A percentile compares a stretch with the other conserved stretches of the same genome.
Evolutionary conservation across 1,140 invertebrate species (phyloP).

Genomic region (Apis dorsata): DNA sequence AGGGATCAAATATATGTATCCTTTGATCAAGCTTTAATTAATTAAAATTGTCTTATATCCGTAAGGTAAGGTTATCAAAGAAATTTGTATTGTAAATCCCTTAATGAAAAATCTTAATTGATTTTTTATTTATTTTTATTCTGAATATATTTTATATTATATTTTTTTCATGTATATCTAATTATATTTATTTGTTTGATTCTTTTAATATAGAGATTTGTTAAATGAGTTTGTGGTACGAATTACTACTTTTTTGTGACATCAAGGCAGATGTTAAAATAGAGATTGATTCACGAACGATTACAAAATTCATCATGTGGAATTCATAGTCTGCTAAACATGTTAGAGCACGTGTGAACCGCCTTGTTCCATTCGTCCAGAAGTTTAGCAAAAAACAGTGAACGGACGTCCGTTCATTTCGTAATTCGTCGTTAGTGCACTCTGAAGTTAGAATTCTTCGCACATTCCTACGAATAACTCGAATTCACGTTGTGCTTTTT

Average conservation of each 20-base stretch:
- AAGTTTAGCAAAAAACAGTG: slow-evolving; percentile 32
- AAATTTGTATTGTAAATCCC: background rate
- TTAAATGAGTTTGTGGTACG: background rate
- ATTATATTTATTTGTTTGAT: background rate
- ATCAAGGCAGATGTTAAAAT: background rate
- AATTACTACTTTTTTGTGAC: background rate
- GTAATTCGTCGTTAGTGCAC: slow-evolving; percentile 19
- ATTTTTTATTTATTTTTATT: background rate
- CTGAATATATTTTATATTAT: background rate
- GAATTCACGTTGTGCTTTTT: background rate
- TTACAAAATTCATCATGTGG: background rate
- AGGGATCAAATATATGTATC: slow-evolving; percentile 96
- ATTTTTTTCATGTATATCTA: background rate
- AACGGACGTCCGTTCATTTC: slow-evolving; percentile 46
- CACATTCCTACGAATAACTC: background rate
- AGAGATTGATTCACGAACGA: background rate
- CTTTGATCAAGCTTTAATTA: slow-evolving; percentile 80
- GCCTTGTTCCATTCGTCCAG: background rate
- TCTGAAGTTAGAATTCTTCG: slow-evolving; percentile 23
- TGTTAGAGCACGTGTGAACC: slow-evolving; percentile 20
- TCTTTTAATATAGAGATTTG: background rate
- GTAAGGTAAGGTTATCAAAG: background rate
- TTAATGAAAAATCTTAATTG: background rate
- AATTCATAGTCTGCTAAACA: background rate
- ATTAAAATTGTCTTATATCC: background rate